These are phyloP conservation scores for Crocidura indochinensis DNA, from an alignment of 2,797 vertebrate species.

Conservation along the genomic window DNA sequence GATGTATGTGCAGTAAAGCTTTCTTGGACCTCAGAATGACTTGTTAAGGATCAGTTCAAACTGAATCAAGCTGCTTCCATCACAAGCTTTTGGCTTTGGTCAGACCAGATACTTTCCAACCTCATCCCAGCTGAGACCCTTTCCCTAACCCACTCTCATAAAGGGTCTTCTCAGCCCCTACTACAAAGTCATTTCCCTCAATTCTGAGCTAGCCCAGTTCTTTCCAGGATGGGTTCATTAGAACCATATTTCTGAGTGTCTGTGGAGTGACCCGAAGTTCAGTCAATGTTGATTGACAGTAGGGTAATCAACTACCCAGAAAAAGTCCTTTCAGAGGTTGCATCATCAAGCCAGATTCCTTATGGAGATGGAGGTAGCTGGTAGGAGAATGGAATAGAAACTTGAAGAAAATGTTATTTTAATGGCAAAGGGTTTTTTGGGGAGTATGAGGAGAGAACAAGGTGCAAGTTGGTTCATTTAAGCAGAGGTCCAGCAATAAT, in stretches of 20 bases:
- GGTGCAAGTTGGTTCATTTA: background rate
- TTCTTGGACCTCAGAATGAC: background rate
- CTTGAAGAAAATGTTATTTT: background rate
- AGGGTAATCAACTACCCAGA: background rate
- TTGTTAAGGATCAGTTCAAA: background rate
- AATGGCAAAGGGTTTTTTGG: background rate
- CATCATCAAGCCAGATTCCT: background rate
- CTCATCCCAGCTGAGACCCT: rapidly evolving
- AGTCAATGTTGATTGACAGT: background rate
- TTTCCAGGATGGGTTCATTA: background rate
- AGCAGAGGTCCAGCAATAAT: background rate
- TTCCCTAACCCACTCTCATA: too few relatives aligned
- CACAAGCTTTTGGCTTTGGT: background rate
- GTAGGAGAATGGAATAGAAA: background rate
- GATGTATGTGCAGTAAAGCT: too few relatives aligned
- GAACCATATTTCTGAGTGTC: background rate
- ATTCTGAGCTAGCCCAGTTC: background rate
- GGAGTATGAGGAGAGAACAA: too few relatives aligned
- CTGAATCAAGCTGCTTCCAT: too few relatives aligned
- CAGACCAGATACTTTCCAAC: background rate
- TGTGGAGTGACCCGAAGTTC: background rate
- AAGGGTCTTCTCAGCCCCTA: too few relatives aligned
- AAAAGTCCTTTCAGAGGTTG: background rate
- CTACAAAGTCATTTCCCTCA: background rate
- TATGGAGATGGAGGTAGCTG: background rate